phyloP scores from a whole-genome alignment of 2,888 invertebrate species.

The Aplocera efformata region DNA sequence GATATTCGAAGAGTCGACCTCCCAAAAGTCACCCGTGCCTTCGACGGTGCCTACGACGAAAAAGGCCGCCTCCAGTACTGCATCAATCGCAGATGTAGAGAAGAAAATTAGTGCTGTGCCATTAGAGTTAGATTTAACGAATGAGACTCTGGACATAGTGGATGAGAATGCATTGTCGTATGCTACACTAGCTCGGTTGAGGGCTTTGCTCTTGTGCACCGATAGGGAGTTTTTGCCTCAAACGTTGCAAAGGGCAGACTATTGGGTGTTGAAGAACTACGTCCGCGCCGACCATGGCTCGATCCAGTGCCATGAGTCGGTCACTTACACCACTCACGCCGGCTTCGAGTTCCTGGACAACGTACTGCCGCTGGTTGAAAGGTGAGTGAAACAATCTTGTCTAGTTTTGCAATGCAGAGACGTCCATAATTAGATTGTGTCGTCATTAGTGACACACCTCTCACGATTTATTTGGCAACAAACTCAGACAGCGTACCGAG shows the following conservation, averaged over 20 bases:
- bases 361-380: conserved; percentile 89
- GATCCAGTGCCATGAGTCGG: conserved; percentile 88
- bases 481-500: conserved; percentile 23
- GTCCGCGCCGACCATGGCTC: conserved; percentile 85
- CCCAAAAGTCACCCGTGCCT: conserved; percentile 58
- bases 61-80: conserved; percentile 68
- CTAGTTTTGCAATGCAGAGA: conserved; percentile 29
- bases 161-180: conserved; percentile 65
- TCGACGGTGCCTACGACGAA: conserved; percentile 64
- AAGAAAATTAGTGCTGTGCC: conserved; percentile 58
- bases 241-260: conserved; percentile 87
- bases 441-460: conserved; percentile 36
- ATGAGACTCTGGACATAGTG: conserved; percentile 57
- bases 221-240: conserved; percentile 81
- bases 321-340: conserved; percentile 96
- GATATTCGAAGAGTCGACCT: conserved; percentile 57
- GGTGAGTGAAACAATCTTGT: conserved; percentile 57
- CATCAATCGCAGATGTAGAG: conserved; percentile 54
- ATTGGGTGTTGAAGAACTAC: conserved; percentile 94
- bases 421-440: conserved; percentile 39
- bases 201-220: conserved; percentile 81
- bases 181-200: conserved; percentile 57
- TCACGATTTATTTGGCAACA: conserved; percentile 49
- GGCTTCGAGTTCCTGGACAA: conserved; percentile 96
- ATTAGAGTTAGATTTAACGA: conserved; percentile 53